Evolutionary conservation across 1,140 invertebrate genomes (phyloP).

Genomic region (Sitodiplosis mosellana): DNA sequence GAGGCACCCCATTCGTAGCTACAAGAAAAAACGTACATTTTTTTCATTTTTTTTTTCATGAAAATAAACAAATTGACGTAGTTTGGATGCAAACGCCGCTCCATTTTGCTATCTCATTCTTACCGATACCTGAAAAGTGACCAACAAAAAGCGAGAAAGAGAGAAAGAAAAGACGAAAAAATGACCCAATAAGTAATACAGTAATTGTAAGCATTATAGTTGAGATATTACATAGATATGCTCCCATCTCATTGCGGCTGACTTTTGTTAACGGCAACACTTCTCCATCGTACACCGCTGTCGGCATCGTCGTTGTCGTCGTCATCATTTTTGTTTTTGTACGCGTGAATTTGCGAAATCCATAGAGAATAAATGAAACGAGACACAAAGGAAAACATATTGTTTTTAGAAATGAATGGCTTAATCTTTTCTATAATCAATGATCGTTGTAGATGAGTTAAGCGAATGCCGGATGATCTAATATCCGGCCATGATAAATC

Average conservation of each 20-base stretch:
- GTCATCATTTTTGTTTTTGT: too few species aligned
- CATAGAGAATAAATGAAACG: too few species aligned
- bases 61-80: neutral
- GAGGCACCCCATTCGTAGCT: slow-evolving; percentile 67
- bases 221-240: slow-evolving; percentile 45
- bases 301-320: slow-evolving; percentile 23
- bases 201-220: too few species aligned
- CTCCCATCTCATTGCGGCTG: slow-evolving; percentile 71
- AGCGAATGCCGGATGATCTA: too few species aligned
- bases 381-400: too few species aligned
- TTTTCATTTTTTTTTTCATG: too few species aligned
- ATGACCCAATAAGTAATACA: slow-evolving; percentile 11
- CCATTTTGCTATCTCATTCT: slow-evolving; percentile 1
- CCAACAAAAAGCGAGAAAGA: neutral
- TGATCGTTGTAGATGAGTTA: too few species aligned
- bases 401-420: too few species aligned
- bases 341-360: too few species aligned
- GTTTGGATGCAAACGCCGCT: neutral
- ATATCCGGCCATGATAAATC: too few species aligned
- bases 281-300: slow-evolving; percentile 58
- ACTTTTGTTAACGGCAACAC: slow-evolving; percentile 66
- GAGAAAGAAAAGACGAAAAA: neutral
- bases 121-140: neutral
- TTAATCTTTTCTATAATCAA: too few species aligned
- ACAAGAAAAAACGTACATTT: slow-evolving; percentile 5